phyloP scores from a whole-genome alignment of 2,113 vertebrate genomes.

The Hiodon tergisus region DNA sequence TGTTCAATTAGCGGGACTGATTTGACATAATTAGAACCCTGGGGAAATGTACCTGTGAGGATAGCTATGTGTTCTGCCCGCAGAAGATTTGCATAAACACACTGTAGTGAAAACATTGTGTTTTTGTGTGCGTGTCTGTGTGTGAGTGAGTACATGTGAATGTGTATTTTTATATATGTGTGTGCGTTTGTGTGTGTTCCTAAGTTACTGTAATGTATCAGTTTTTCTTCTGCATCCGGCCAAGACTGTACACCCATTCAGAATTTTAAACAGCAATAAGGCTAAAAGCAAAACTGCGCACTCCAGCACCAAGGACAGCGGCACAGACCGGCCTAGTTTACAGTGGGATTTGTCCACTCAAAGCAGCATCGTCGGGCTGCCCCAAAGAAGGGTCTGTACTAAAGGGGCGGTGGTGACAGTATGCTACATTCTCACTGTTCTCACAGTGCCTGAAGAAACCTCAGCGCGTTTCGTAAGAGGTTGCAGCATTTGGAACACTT shows the following conservation, averaged over 20 bases:
- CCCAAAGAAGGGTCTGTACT: neutral
- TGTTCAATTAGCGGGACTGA: slow-evolving; percentile 7
- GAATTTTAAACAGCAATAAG: slow-evolving; percentile 46
- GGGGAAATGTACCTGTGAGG: neutral
- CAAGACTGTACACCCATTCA: slow-evolving; percentile 22
- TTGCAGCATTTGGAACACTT: no score
- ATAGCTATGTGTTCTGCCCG: neutral
- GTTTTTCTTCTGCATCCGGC: slow-evolving; percentile 27
- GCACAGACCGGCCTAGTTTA: neutral
- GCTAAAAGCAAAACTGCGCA: slow-evolving; percentile 32
- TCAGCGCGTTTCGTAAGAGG: no score
- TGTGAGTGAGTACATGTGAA: neutral
- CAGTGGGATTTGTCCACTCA: neutral
- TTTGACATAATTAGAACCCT: slow-evolving; percentile 11
- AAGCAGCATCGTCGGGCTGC: neutral
- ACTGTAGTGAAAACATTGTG: neutral
- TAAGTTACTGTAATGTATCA: slow-evolving; percentile 38
- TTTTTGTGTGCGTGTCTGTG: slow-evolving; percentile 4
- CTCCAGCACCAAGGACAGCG: slow-evolving; percentile 63
- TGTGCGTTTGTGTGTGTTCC: neutral
- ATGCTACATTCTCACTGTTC: no score
- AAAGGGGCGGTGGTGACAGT: neutral
- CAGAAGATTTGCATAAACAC: neutral
- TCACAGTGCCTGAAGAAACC: no score
- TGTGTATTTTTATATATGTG: neutral